Percentiles rank a stretch among this genome's conserved stretches.
phyloP scores from a whole-genome alignment of 2,888 invertebrate species.

The Operophtera brumata region DNA sequence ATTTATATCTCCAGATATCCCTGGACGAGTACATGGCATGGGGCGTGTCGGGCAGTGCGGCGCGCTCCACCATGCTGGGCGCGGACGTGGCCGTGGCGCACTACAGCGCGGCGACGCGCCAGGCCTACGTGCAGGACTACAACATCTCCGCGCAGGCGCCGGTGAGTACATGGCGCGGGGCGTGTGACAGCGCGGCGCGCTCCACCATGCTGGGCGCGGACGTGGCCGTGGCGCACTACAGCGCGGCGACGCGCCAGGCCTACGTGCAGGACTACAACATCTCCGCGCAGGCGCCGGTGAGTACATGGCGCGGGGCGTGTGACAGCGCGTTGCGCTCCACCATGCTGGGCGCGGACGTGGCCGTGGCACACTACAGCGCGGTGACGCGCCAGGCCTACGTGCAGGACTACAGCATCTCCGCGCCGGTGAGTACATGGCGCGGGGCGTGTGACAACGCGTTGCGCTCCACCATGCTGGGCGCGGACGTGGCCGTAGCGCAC shows the following conservation, averaged over 20 bases:
- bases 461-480: constrained; percentile 89
- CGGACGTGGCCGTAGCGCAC: constrained; percentile 90
- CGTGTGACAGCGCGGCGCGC: constrained; percentile 85
- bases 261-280: constrained; percentile 92
- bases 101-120: constrained; percentile 81
- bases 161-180: constrained; percentile 96
- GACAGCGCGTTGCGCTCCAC: constrained; percentile 85
- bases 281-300: constrained; percentile 91
- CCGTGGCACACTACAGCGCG: constrained; percentile 87
- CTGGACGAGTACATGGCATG: constrained; percentile 93
- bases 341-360: constrained; percentile 93
- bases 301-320: constrained; percentile 94
- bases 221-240: constrained; percentile 88
- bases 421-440: constrained; percentile 95
- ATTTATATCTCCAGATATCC: constrained; percentile 56
- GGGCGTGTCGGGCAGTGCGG: constrained; percentile 89
- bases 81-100: constrained; percentile 91
- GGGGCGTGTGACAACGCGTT: constrained; percentile 89
- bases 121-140: constrained; percentile 90
- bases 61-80: constrained; percentile 89
- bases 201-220: constrained; percentile 93
- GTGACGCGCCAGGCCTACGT: constrained; percentile 84
- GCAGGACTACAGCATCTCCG: constrained; percentile 92
- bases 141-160: constrained; percentile 91
- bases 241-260: constrained; percentile 82